phyloP scores from a whole-genome alignment of 2,797 vertebrate species.

The Scarus forsteni region DNA sequence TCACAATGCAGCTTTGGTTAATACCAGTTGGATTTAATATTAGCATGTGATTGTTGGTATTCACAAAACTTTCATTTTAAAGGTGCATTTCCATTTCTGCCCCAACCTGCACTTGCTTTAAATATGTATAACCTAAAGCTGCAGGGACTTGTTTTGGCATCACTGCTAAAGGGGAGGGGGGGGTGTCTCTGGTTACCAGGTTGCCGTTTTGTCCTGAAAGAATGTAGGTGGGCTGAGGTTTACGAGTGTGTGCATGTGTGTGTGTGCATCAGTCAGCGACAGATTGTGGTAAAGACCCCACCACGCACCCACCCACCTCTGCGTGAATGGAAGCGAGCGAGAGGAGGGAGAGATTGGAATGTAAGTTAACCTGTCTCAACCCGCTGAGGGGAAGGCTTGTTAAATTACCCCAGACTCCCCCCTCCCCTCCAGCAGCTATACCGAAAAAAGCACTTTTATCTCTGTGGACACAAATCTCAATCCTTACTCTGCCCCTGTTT shows the following conservation, averaged over 20 bases:
- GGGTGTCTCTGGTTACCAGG: constrained; percentile 47
- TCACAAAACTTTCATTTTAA: too few species aligned
- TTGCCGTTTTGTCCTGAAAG: constrained; percentile 54
- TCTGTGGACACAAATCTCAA: not conserved
- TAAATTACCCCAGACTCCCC: constrained; percentile 37
- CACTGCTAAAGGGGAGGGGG: not conserved
- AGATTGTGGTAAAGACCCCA: constrained; percentile 22
- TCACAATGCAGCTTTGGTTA: too few species aligned
- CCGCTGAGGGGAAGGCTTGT: constrained; percentile 57
- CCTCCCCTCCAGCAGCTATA: not conserved
- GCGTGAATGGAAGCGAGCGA: constrained; percentile 47
- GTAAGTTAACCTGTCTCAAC: constrained; percentile 81
- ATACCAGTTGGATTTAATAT: too few species aligned
- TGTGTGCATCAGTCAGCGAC: constrained; percentile 35
- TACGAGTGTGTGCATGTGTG: constrained; percentile 29
- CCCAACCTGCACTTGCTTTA: not conserved
- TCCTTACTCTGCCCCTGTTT: not conserved
- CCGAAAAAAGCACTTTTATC: not conserved
- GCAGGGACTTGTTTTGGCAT: not conserved
- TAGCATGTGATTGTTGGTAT: not conserved
- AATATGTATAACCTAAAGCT: not conserved
- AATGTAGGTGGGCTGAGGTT: constrained; percentile 62
- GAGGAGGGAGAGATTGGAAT: constrained; percentile 75
- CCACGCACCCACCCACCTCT: constrained; percentile 16
- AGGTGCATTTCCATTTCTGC: too few species aligned